Evolutionary conservation across 2,888 invertebrate genomes (phyloP), one percentile per base, ranked within the genome.

Genomic region (Xylota segnis): DNA sequence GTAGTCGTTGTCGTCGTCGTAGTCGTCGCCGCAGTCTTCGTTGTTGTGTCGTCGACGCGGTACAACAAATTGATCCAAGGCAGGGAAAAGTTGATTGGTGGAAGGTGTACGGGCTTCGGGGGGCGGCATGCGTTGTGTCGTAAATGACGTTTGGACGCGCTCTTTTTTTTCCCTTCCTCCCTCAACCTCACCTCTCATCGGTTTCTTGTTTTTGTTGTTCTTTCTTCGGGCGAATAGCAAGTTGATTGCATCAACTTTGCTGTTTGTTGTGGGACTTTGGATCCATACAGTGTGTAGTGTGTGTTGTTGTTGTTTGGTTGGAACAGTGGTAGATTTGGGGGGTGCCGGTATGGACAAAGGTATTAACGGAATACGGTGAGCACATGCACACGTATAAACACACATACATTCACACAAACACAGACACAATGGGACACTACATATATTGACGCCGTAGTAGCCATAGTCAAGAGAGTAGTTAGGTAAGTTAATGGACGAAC

Each of bases 171-270:
- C 47, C 18, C 63, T 10, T 18, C 45, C 12, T 37, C 9, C 68
- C 23, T 61, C 50, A 61, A 34, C 23, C 71, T 66, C 50, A 12
- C 27, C 18, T 18, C 29, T 23, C n/a, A 10, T 16, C 40, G 14
- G 37, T 66, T 59, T 81, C 37, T 61, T 23, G 87, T 89, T 89
- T 89, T 90, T 89, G 89, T 89, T 90, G 88, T 89, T 90, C 82
- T 82, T 76, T 86, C 76, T 82, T 75, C 2, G 16, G 71, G 82
- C 82, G 76, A 68, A 71, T 76, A 86, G 76, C 82, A 81, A 86
- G 86, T 86, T 86, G 86, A 86, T 86, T 86, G 86, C 86, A 86
- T 86, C 86, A 86, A 82, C 86, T 86, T 86, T 76, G 86, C 81
- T 86, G 75, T 81, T 79, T 76, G 81, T 68, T 86, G 86, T 86